Percentiles rank a stretch among this genome's conserved stretches.
Evolutionary conservation across 2,888 invertebrate genomes (phyloP).

Genomic region (Phorcus lineatus): DNA sequence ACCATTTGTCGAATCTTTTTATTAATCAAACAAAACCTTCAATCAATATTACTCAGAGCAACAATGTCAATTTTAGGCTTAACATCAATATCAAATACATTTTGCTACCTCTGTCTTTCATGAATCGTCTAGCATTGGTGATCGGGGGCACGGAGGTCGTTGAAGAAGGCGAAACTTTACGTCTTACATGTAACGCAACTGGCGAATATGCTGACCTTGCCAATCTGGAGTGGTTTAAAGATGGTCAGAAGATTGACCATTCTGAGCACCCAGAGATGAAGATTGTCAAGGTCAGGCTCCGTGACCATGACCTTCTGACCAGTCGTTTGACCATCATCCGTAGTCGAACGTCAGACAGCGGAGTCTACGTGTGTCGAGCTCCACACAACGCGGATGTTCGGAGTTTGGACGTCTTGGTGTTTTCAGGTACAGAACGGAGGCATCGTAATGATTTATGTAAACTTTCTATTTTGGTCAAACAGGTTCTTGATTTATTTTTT

Average conservation of each 20-base stretch:
- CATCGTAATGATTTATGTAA: no score
- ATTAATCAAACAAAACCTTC: no score
- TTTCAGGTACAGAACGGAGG: not conserved
- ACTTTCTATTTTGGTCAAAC: no score
- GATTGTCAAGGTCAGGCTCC: not conserved
- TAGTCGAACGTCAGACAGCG: not conserved
- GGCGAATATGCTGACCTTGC: conserved; percentile 1
- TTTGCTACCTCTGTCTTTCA: no score
- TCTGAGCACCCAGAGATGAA: not conserved
- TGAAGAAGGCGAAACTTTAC: not conserved
- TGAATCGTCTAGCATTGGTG: not conserved
- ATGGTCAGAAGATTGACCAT: not conserved
- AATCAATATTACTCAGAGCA: no score
- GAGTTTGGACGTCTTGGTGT: not conserved
- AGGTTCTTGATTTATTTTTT: no score
- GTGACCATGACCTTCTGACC: conserved; percentile 5
- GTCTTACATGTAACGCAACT: not conserved
- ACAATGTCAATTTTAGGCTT: no score
- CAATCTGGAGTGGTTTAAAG: conserved; percentile 12
- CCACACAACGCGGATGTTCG: not conserved
- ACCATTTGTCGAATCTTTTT: no score
- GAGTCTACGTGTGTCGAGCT: conserved; percentile 7
- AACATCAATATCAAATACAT: no score
- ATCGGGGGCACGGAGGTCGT: conserved; percentile 3
- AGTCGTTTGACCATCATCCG: not conserved